phyloP scores from a whole-genome alignment of 2,797 vertebrate genomes.

The Bucorvus abyssinicus region DNA sequence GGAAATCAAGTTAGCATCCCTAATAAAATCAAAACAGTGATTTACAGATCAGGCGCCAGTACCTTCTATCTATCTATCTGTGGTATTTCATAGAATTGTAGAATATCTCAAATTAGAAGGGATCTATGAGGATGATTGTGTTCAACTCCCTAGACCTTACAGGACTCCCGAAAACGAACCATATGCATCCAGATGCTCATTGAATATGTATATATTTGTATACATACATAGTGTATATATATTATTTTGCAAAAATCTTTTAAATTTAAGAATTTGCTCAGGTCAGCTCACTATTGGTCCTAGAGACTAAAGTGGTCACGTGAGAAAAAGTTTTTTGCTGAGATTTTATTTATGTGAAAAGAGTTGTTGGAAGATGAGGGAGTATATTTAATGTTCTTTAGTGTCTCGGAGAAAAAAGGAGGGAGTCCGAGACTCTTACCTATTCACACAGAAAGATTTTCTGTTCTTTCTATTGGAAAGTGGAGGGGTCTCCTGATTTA shows the following conservation, averaged over 20 bases:
- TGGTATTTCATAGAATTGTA: not conserved
- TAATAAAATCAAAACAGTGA: not conserved
- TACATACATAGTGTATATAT: not conserved
- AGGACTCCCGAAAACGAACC: not conserved
- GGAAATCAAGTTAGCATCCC: not conserved
- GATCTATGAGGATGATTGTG: not conserved
- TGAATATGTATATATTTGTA: not conserved
- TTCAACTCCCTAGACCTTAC: not conserved
- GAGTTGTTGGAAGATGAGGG: not conserved
- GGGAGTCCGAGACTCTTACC: not conserved
- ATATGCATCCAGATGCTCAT: fast-evolving
- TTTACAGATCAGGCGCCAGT: not conserved
- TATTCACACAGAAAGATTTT: not conserved
- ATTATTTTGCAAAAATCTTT: not conserved
- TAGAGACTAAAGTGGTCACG: not conserved
- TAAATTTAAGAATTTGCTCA: not conserved
- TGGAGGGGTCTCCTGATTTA: not conserved
- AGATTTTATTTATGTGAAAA: not conserved
- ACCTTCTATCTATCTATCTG: too few relatives aligned
- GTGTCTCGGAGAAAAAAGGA: not conserved
- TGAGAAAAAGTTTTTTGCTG: not conserved
- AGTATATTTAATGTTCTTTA: not conserved
- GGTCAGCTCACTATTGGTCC: not conserved
- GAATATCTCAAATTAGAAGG: not conserved
- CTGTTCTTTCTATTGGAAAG: not conserved